Evolutionary conservation across 1,140 invertebrate genomes (phyloP), one percentile per base, ranked within the genome.

Genomic region (Penaeus japonicus): DNA sequence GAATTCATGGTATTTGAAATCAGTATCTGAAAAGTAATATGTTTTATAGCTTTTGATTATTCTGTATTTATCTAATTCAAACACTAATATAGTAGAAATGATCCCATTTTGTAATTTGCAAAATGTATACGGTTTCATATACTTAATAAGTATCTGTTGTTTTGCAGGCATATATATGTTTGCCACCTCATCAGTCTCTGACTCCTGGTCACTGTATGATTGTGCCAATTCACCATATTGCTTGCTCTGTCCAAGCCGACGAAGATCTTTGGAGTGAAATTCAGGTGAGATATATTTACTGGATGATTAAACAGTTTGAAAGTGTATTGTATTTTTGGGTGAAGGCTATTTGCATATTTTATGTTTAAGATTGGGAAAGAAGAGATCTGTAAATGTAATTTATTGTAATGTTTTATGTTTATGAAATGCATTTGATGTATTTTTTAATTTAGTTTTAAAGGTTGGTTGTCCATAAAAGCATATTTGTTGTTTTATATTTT

Each of bases 181-280:
- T 99, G 81, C 97, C 98, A 27, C 92, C 94, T 79, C 94, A 95
- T 91, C 94, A 95, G 91, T 97, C 97, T 12, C 92, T 99, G 39
- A 96, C 95, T n/a, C 93, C 94, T 85, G 96, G 96, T 4, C 98
- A 99, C 92, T 99, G 98, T 92, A 93, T 97, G 24, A 95, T 99
- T 91, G 94, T 96, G 1, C 96, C 97, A n/a, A 94, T 96, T 91
- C 94, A 95, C 90, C 98, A 99, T 92, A 93, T 95, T 2, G 91
- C 95, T 20, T 96, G 96, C 92, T 94, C 95, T 83, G 97, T 96
- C 0, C 94, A 95, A 90, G 91, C 98, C 20, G 98, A 99, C 93
- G 98, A 99, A 94, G 97, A 99, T 93, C 95, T 97, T 75, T 99
- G 96, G 96, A 94, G 94, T 89, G 98, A 99, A 94, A 94, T 99